Evolutionary conservation across 2,797 vertebrate genomes (phyloP), one percentile per base, ranked within the genome.

Genomic region (Neomorphus geoffroyi): DNA sequence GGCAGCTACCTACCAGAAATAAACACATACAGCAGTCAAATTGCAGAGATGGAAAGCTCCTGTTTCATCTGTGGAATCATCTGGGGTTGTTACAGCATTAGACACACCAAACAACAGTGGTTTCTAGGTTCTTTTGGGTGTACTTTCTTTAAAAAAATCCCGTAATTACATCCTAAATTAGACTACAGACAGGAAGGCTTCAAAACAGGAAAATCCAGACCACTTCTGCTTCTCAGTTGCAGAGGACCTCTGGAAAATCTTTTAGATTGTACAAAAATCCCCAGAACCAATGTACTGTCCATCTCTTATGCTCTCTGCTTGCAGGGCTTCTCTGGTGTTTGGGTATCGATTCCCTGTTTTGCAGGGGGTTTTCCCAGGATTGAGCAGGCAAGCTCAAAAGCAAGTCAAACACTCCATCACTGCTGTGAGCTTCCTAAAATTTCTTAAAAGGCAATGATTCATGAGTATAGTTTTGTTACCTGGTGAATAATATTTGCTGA

Each of bases 1-100:
- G 60, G 35, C 74, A 92, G 72, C 50, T 91, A 67, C 14, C 46
- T 75, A 60, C 51, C 80, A 92, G 66, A 91, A 94, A 92, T 65
- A 72, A 70, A 50, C 9, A 48, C 0, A 5, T 27, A 54, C 2
- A 1, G 53, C 66, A 83, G 46, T 50, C 48, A 84, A 90, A 90
- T 28, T 37, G 50, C 57, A 41, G 16, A 80, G 71, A 71, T 57
- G 51, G 92, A 88, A 95, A 86, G 28, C 26, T 87, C 62, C 71
- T 89, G 5, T 70, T 86, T 92, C 32, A 77, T 67, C 60, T 74
- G 50, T 4, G 51, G n/a, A 74, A 83, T 30, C 0, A 0, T 53
- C 60, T 64, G 62, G 24, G n/a, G 11, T 39, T 84, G 35, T 41
- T 93, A 45, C 73, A 93, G 72, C 39, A 46, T 28, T 19, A 82